Base-by-base conservation (phyloP, 2,888 invertebrate species). In the Encarsia formosa region DNA sequence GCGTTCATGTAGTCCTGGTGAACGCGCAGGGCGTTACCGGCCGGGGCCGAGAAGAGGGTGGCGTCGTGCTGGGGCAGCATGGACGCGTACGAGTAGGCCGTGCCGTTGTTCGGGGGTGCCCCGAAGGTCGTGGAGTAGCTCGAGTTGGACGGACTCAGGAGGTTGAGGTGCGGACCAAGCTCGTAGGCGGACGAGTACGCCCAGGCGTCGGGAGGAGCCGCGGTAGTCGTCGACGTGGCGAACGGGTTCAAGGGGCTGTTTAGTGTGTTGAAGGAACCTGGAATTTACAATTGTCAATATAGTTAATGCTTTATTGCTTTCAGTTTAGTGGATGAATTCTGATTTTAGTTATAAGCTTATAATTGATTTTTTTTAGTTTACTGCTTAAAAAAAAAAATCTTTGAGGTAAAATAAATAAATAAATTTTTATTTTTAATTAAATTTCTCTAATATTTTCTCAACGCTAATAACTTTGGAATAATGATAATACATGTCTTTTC, bases 121-220 rank as follows among this genome's bases (percentile, higher is more conserved):
- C 67, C 65, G 49, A 70, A 66, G 60, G 83, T 82, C 6, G 83
- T 81, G 24, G 85, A 83, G 65, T 86, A 86, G 0, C 82, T 79
- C 9, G 79, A 78, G 52, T 78, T 79, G 40, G 86, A 80, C 1
- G 87, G 84, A 49, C 87, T 87, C 31, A 89, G 76, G 29, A 90
- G 75, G 67, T 84, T 85, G 52, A 85, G 75, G 67, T 90, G 90
- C 9, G 88, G 84, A 18, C 86, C 83, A 15, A 89, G 71, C 64
- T 89, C 89, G 69, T 88, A 88, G 0, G 87, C 83, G 32, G 87
- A 83, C 61, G 87, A 86, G 66, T 87, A 87, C 1, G 84, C 84
- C 88, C 88, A 91, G 43, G 88, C 84, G 66, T 89, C 89, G 1
- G 87, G 83, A 2, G 87, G 85, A 53, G 84, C 78, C 52, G 78